These are phyloP conservation scores for Cuniculus paca DNA, from an alignment of 2,797 vertebrate species.

Conservation along the genomic window DNA sequence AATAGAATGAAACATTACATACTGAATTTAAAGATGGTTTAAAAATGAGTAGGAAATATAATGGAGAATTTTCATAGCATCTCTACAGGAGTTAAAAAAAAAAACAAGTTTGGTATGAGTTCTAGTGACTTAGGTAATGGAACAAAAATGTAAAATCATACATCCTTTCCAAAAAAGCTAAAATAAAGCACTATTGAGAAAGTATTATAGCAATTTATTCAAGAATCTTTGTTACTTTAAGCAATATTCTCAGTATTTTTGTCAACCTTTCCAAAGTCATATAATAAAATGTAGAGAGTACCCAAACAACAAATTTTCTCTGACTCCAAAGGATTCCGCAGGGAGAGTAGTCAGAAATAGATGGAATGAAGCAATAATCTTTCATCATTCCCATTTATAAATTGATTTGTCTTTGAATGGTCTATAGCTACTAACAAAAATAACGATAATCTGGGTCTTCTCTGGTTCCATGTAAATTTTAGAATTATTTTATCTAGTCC, in stretches of 20 bases:
- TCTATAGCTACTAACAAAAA: background rate
- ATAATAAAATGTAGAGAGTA: background rate
- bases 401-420: background rate
- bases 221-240: background rate
- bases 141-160: background rate
- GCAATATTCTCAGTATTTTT: background rate
- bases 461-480: no score
- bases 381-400: background rate
- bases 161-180: background rate
- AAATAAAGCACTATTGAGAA: background rate
- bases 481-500: background rate
- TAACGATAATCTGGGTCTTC: background rate
- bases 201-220: background rate
- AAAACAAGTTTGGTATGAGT: background rate
- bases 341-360: background rate
- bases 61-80: background rate
- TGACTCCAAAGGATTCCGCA: background rate
- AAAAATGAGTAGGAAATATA: background rate
- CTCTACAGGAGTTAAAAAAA: background rate
- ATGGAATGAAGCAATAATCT: background rate
- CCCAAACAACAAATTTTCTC: background rate
- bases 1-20: background rate
- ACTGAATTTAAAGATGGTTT: background rate
- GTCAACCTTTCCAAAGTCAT: background rate
- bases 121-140: background rate